Evolutionary conservation across 2,113 vertebrate genomes (phyloP), one percentile per base, ranked within the genome.

Genomic region (Diadophis punctatus): DNA sequence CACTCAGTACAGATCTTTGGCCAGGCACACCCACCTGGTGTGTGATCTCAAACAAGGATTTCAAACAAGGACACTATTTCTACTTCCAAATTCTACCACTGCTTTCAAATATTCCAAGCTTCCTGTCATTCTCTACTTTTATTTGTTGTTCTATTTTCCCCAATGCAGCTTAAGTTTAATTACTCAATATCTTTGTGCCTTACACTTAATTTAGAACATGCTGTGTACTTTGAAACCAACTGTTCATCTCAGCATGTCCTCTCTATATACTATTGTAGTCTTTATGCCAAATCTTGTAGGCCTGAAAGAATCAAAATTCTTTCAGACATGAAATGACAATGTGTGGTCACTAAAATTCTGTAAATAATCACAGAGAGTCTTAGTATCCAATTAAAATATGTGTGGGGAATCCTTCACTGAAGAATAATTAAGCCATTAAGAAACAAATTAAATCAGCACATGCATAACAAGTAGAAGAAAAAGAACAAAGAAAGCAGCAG

Each of bases 211-310:
- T 94, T 88, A 55, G 52, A 91, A 43, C 89, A 68, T 16, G 25
- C 43, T 89, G 90, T 3, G 0, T 18, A 51, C 51, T 94, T 90
- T 89, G 88, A 84, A 94, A 25, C 39, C 91, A 94, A 95, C 87
- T 27, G 85, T 51, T 92, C 25, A 11, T 55, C 60, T 91, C 39
- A 4, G 87, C 1, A 0, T 22, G 27, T 60, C 34, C 23, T 92
- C 63, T 91, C 92, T 84, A 22, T 56, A 89, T 23, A 74, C 5
- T 0, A 0, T 87, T 94, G 49, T 58, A 46, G 58, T 74, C 39
- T 89, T 89, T 27, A n/a, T 49, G 89, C 12, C 10, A 11, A n/a
- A 8, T 51, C 0, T 0, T 3, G 2, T 30, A 1, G 0, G 23
- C 0, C 0, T 63, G 90, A 2, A 0, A 0, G 0, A 1, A 48